Evolutionary conservation across 2,797 vertebrate species (phyloP), one percentile per base, ranked within the genome.

Genomic region (Cetoscarus ocellatus): DNA sequence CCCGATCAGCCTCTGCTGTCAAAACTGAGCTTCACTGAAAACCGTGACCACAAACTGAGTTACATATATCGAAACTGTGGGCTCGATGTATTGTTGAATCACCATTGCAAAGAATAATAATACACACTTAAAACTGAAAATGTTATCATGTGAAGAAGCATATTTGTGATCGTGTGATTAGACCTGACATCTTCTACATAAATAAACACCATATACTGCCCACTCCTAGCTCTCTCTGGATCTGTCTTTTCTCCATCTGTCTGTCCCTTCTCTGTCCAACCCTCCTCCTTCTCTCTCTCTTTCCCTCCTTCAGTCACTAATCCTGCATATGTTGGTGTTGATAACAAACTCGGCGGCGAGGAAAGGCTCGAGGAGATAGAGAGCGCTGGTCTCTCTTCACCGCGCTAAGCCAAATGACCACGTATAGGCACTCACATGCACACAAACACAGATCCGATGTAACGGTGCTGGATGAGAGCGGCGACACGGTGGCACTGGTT

Each of bases 261-360:
- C 89, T 82, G 82, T 84, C 87, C 77, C 77, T 75, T 61, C 64
- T 40, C 64, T 66, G 55, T 61, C 61, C 63, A 17, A 53, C 58
- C 27, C 81, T 63, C 69, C 59, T 50, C 61, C 47, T 10, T 7
- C 14, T n/a, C 50, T 59, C 74, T 71, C 58, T 62, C 70, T 76
- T 17, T 43, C 77, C 70, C 78, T 54, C 67, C 86, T 83, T 86
- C 83, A 71, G 55, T 48, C 55, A n/a, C 84, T 92, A 93, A 93
- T 93, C 91, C 90, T 75, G 85, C 81, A 79, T 91, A 86, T 91
- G 91, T 73, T 79, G 82, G 81, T 88, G 89, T 89, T 86, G 91
- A 93, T 93, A 92, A 93, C 90, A 89, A 91, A 88, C 85, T 84
- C 87, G 53, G 86, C 71, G 79, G 84, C 17, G 77, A 80, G 82